A percentile compares a stretch with the other conserved stretches of the same genome.
Evolutionary conservation across 2,113 vertebrate species (phyloP).

Genomic region (Accipiter virgatus): DNA sequence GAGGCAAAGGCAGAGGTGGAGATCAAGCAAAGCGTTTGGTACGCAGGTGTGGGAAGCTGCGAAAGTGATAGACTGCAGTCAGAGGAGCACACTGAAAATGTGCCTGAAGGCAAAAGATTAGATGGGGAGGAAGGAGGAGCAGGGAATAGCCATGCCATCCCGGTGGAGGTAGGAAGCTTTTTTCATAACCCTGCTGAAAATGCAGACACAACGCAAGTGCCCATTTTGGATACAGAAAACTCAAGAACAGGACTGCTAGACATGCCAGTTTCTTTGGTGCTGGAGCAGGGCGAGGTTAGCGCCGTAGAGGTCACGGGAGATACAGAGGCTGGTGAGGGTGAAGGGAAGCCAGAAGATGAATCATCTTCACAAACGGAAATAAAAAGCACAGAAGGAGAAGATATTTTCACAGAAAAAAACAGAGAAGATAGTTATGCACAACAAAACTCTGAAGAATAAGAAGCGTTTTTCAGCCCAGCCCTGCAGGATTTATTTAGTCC

Average conservation of each 20-base stretch:
- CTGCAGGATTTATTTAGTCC: background rate
- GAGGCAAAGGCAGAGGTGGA: background rate
- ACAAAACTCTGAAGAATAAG: slow-evolving; percentile 39
- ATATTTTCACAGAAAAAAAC: background rate
- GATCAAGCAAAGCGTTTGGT: background rate
- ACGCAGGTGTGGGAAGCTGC: background rate
- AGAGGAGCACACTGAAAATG: background rate
- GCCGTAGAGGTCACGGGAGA: accelerated
- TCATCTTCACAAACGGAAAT: background rate
- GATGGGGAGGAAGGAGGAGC: background rate
- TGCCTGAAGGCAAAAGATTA: background rate
- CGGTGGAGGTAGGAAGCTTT: background rate
- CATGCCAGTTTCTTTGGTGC: background rate
- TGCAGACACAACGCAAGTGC: background rate
- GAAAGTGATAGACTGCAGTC: background rate
- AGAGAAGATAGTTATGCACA: background rate
- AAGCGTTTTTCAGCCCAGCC: background rate
- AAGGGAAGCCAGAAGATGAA: background rate
- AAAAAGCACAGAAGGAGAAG: background rate
- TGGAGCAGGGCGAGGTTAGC: background rate
- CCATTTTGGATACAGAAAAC: background rate
- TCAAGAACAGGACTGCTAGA: background rate
- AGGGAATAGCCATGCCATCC: background rate
- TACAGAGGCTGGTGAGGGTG: background rate
- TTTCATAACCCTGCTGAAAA: background rate